Evolutionary conservation across 2,113 vertebrate species (phyloP).

Genomic region (Poeciliopsis turrubarensis): DNA sequence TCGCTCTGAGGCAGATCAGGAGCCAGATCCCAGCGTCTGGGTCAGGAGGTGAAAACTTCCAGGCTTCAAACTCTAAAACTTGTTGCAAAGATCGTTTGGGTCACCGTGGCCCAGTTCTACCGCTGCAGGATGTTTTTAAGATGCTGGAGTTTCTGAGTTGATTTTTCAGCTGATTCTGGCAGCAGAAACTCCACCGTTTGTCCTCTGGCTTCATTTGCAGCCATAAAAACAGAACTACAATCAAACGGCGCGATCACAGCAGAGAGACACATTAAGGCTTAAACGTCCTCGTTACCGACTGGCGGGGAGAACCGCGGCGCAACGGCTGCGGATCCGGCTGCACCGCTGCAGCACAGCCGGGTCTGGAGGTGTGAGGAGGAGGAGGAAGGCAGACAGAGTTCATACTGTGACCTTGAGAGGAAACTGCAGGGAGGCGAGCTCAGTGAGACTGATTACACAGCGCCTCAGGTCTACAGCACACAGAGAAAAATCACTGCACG

Average conservation of each 20-base stretch:
- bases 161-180: neutral
- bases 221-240: neutral
- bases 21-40: too few relatives aligned
- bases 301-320: too few relatives aligned
- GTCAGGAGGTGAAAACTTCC: neutral
- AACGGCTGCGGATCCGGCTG: too few relatives aligned
- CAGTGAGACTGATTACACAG: conserved; percentile 14
- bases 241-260: neutral
- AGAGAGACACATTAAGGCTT: neutral
- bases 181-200: neutral
- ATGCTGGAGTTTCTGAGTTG: too few relatives aligned
- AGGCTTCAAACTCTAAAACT: neutral
- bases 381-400: conserved; percentile 4
- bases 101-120: neutral
- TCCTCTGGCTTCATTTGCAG: neutral
- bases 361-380: neutral
- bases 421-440: conserved; percentile 15
- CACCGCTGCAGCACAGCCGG: neutral
- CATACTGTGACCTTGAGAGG: conserved; percentile 29
- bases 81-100: neutral
- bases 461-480: conserved; percentile 7
- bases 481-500: neutral
- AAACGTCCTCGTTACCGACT: too few relatives aligned
- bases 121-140: too few relatives aligned
- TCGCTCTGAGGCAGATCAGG: neutral